phyloP scores from a whole-genome alignment of 2,888 invertebrate species.

The Athalia cordata region DNA sequence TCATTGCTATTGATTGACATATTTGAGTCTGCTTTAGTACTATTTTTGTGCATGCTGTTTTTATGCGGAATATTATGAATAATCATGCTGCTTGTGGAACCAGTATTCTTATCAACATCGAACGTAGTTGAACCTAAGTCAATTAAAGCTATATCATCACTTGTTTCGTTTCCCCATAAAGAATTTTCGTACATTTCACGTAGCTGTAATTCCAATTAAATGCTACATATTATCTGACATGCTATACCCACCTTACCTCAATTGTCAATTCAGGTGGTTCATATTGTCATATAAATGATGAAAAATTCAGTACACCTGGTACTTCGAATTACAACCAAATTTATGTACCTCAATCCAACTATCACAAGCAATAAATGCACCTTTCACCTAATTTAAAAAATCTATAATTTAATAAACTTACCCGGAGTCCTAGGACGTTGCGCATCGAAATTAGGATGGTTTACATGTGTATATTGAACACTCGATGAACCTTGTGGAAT shows the following conservation, averaged over 20 bases:
- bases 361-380: background rate
- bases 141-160: background rate
- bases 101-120: conserved; percentile 11
- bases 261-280: background rate
- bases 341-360: too few relatives aligned
- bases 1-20: background rate
- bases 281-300: too few relatives aligned
- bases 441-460: conserved; percentile 18
- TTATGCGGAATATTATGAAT: conserved; percentile 5
- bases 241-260: background rate
- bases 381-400: background rate
- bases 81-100: conserved; percentile 25
- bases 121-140: background rate
- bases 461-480: conserved; percentile 46
- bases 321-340: too few relatives aligned
- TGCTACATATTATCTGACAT: too few relatives aligned
- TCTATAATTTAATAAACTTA: conserved; percentile 45
- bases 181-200: too few relatives aligned
- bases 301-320: too few relatives aligned
- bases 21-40: background rate
- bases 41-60: conserved; percentile 18
- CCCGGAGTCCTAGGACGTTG: conserved; percentile 56
- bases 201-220: too few relatives aligned
- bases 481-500: conserved; percentile 53
- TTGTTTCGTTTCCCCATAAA: background rate